Base-by-base conservation (phyloP, 2,797 vertebrate genomes). In the Siniperca scherzeri region DNA sequence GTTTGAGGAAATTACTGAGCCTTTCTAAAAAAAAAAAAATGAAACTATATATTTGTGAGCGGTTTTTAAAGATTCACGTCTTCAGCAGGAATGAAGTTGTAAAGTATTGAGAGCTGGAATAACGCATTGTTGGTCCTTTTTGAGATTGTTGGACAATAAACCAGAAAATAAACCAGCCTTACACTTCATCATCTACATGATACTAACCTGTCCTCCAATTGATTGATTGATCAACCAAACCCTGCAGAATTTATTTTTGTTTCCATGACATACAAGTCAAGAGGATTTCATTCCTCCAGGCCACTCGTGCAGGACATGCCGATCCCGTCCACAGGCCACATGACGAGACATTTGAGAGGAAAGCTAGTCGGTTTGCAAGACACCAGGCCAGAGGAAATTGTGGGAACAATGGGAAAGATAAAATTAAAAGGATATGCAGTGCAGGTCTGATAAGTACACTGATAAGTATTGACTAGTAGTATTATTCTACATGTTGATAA, bases 321-420 rank as follows among this genome's bases (percentile, higher is more conserved):
- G 53, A 65, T 74, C 72, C 64, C 14, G 57, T 70, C 79, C 50
- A n/a, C 66, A 6, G 64, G 60, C 6, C 64, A 61, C 73, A 80
- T 70, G 75, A 64, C 25, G 0, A 50, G 70, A 73, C 67, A 46
- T 30, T 16, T 19, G 16, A 78, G 62, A 70, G n/a, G 67, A 52
- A 11, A 25, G 70, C 57, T 36, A 0, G 7, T 71, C 19, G 2
- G 48, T 7, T 67, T 61, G 44, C 44, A 40, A 1, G 42, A 46
- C 30, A 53, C 30, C n/a, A 4, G 22, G 5, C 30, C 21, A 27
- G 57, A 6, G 67, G 66, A 56, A 36, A 22, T 0, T 30, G n/a
- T n/a, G n/a, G n/a, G n/a, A 50, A 77, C 33, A 10, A 7, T 1
- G 3, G 7, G 22, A 36, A 10, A 55, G 50, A 21, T 33, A 7